Conservation (phyloP, 1,140 invertebrate genomes). For the Cydia amplana region DNA sequence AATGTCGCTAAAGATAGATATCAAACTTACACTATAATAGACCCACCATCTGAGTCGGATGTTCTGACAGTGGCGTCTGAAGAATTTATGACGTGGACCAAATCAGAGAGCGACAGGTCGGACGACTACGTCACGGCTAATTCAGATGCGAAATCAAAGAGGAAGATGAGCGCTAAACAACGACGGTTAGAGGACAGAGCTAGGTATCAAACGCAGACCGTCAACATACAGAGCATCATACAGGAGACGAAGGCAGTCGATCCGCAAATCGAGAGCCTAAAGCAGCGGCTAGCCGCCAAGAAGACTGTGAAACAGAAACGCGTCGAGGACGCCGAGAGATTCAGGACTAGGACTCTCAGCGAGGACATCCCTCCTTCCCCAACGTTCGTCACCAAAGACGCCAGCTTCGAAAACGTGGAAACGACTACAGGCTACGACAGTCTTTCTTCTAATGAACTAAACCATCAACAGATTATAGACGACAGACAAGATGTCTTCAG, state of each 20-base stretch:
- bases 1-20: constrained; percentile 87
- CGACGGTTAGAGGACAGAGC: constrained; percentile 83
- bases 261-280: constrained; percentile 73
- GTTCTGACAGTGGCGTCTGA: constrained; percentile 53
- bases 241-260: constrained; percentile 42
- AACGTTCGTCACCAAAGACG: constrained; percentile 71
- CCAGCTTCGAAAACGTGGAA: constrained; percentile 70
- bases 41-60: constrained; percentile 64
- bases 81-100: constrained; percentile 72
- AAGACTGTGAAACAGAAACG: constrained; percentile 81
- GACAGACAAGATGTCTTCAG: constrained; percentile 57
- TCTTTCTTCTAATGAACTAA: constrained; percentile 66
- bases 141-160: constrained; percentile 58
- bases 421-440: constrained; percentile 74
- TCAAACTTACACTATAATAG: constrained; percentile 88
- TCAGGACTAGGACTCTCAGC: constrained; percentile 82
- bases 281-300: constrained; percentile 72
- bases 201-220: constrained; percentile 86
- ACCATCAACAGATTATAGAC: constrained; percentile 64
- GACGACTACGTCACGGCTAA: constrained; percentile 69
- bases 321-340: constrained; percentile 82
- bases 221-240: constrained; percentile 62
- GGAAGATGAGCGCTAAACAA: constrained; percentile 81
- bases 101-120: constrained; percentile 69
- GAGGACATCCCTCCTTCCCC: constrained; percentile 75